Evolutionary conservation across 2,113 vertebrate species (phyloP), one percentile per base, ranked within the genome.

Genomic region (Lepisosteus osseus): DNA sequence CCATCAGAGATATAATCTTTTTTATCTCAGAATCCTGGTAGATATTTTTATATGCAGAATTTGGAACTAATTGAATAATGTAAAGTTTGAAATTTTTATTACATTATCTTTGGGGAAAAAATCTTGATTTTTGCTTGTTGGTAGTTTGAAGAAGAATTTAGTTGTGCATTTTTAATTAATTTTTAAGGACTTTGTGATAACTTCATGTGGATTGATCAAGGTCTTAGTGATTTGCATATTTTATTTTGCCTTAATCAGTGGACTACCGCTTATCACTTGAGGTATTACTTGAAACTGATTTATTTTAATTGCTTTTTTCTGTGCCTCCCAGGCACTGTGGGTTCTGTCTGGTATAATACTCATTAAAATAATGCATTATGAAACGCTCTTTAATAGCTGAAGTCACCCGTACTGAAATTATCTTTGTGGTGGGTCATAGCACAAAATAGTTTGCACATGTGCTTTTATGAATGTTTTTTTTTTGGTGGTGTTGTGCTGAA

Each of bases 201-300:
- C 9, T 51, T 51, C 9, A 51, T 9, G 9, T 51, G 47, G 9
- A 51, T 51, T 51, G 47, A 94, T 94, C 90, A 94, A 93, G 90
- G 93, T 93, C 78, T 79, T 29, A 29, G 87, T 44, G 41, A 11
- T 4, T 29, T 65, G 5, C 62, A 65, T 65, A 12, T 61, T 43
- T 12, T 6, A 51, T 13, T 59, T 59, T 59, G 13, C 12, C 57
- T 13, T 59, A n/a, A 11, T 59, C 14, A 6, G 4, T 59, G 11
- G 13, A 55, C 54, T 59, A 15, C 12, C 14, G 2, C n/a, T 59
- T 59, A 59, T 59, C 57, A 13, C 57, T 4, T 59, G 12, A 59
- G 14, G 57, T 59, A 59, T 59, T 59, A 14, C 14, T 59, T 59
- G 57, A 59, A 59, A 6, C 11, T 59, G 57, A 59, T 59, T 4